Conservation (phyloP, 2,113 vertebrate species). For the cattle (Bos taurus) region DNA sequence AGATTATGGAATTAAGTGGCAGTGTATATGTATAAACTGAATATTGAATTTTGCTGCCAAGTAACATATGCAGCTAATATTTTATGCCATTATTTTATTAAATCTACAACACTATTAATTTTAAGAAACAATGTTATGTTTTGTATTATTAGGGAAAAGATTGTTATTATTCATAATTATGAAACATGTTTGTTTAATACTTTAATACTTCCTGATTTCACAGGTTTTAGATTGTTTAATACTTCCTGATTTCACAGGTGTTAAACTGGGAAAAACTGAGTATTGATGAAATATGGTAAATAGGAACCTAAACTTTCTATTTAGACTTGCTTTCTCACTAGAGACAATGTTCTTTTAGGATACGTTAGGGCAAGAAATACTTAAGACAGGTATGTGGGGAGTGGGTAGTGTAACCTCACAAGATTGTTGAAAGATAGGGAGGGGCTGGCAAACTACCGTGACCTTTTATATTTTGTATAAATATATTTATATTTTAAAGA, state of each 20-base stretch:
- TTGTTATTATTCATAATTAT: background rate
- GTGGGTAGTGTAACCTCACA: background rate
- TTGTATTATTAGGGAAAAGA: background rate
- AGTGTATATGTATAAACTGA: background rate
- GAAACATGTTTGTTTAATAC: background rate
- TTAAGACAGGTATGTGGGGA: background rate
- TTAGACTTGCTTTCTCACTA: background rate
- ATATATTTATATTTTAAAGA: background rate
- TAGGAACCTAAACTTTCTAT: background rate
- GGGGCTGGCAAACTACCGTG: background rate
- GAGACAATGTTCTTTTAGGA: background rate
- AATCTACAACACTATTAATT: background rate
- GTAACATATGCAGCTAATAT: background rate
- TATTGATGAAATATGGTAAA: background rate
- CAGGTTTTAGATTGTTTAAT: background rate
- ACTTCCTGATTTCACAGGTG: background rate
- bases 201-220: background rate
- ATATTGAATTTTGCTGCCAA: background rate
- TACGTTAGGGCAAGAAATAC: background rate
- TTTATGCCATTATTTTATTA: background rate
- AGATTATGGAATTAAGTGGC: background rate
- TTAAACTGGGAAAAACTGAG: background rate
- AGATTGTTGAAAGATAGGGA: background rate
- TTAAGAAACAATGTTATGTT: background rate
- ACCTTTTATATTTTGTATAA: background rate